A percentile compares a stretch with the other conserved stretches of the same genome.
These are phyloP conservation scores for Galaxias olidus DNA, from an alignment of 2,797 vertebrate genomes.

Conservation along the genomic window DNA sequence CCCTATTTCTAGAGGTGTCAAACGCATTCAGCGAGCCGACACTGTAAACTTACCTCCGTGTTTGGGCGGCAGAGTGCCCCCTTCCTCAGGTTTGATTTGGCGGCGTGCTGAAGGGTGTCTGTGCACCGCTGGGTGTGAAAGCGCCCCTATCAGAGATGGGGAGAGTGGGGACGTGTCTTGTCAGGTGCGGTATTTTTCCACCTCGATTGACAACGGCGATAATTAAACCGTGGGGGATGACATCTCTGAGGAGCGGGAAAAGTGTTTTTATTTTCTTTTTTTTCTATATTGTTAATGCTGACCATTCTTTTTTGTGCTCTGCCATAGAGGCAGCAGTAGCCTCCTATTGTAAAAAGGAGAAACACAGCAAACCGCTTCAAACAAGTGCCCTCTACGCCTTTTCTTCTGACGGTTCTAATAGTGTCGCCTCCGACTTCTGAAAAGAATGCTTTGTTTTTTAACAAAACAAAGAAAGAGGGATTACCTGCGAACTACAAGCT, in stretches of 20 bases:
- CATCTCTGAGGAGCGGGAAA: constrained; percentile 58
- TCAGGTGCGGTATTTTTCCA: constrained; percentile 71
- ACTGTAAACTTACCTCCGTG: constrained; percentile 67
- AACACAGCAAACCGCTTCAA: constrained; percentile 33
- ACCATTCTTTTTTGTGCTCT: constrained; percentile 57
- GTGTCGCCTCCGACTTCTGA: constrained; percentile 31
- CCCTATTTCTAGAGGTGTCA: constrained; percentile 71
- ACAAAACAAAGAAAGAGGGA: constrained; percentile 40
- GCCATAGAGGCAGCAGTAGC: constrained; percentile 36
- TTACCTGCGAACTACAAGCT: constrained; percentile 34
- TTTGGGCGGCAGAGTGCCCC: constrained; percentile 64
- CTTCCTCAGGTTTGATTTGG: constrained; percentile 60
- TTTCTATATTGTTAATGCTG: constrained; percentile 66
- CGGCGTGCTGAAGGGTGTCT: constrained; percentile 71
- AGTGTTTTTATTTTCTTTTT: too few species aligned
- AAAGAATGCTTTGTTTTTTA: constrained; percentile 25
- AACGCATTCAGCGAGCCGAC: constrained; percentile 57
- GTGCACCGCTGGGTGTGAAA: constrained; percentile 69
- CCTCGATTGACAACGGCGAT: constrained; percentile 75
- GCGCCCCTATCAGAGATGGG: constrained; percentile 59
- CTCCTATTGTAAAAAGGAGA: constrained; percentile 44
- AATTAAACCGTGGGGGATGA: constrained; percentile 74
- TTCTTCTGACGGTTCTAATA: constrained; percentile 15
- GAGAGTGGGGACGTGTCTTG: constrained; percentile 68
- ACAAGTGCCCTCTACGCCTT: constrained; percentile 45